Evolutionary conservation across 1,140 invertebrate species (phyloP), one percentile per base, ranked within the genome.

Genomic region (Dendroctonus ponderosae): DNA sequence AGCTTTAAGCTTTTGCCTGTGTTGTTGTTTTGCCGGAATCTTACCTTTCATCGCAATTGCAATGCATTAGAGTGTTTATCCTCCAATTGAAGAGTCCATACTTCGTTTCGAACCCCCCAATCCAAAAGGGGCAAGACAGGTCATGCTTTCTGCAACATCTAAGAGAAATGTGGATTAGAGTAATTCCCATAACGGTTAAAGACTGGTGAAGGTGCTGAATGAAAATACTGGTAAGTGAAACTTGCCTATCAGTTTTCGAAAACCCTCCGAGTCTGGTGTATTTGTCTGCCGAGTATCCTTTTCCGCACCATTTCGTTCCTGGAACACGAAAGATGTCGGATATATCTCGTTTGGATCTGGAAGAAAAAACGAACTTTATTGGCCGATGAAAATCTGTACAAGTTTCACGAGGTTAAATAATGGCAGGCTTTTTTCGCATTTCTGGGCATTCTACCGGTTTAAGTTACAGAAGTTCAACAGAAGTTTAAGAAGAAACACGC

Each of bases 241-340:
- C 40, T 40, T 53, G 61, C 65, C 58, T 67, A 75, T 96, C 93
- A 0, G 91, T 90, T 6, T 84, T 82, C 1, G 85, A 84, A 74
- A 91, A 89, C 14, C 86, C 86, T 0, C 92, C 93, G 5, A 95
- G 80, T 71, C 93, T 85, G 3, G 87, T 85, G 74, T 89, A 91
- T 70, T 86, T 84, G 8, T 83, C 84, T 0, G 91, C 91, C 0
- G 85, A 85, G 74, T 86, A 87, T 7, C 92, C 92, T 66, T 87
- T 87, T 4, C 93, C 93, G 77, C 92, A 96, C 92, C 93, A 94
- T 72, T 91, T 87, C 1, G 92, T 95, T 0, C 91, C 91, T 0
- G 91, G 91, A 48, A 91, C 85, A 49, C 89, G 81, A 41, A 92
- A 81, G 43, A 88, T 70, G 68, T 89, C 86, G 80, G 50, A 85